Percentiles rank a stretch among this genome's conserved stretches.
These are phyloP conservation scores for Leptoclinus maculatus DNA, from an alignment of 2,797 vertebrate species.

Conservation along the genomic window DNA sequence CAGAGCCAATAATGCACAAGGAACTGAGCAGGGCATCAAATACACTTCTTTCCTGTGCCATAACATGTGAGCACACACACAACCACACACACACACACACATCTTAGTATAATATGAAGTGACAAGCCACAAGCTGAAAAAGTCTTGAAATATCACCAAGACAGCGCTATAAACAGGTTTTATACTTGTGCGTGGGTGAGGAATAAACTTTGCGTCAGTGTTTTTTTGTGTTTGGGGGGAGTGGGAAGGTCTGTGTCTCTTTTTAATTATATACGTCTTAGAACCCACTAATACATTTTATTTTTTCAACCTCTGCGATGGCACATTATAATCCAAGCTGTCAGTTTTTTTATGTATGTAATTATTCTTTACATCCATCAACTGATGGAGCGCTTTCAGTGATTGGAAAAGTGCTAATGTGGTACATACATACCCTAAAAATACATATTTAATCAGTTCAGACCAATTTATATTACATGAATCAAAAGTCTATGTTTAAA, in stretches of 20 bases:
- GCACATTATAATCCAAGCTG: conserved; percentile 15
- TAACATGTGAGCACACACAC: conserved; percentile 6
- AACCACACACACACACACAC: neutral
- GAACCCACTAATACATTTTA: conserved; percentile 11
- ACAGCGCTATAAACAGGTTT: conserved; percentile 43
- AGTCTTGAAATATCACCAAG: conserved; percentile 63
- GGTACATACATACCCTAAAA: neutral
- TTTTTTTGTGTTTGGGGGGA: conserved; percentile 6
- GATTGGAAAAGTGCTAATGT: conserved; percentile 19
- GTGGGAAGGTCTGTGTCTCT: neutral
- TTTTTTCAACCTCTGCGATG: conserved; percentile 10
- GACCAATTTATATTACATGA: conserved; percentile 11
- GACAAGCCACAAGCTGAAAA: conserved; percentile 62
- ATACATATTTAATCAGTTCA: neutral
- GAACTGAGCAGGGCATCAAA: conserved; percentile 50
- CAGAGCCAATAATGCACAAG: conserved; percentile 51
- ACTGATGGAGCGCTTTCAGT: conserved; percentile 19
- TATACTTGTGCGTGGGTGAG: conserved; percentile 32
- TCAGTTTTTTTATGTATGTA: conserved; percentile 25
- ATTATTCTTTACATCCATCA: conserved; percentile 47
- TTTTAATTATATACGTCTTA: conserved; percentile 40
- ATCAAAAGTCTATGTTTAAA: conserved; percentile 11
- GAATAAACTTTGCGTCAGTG: conserved; percentile 33
- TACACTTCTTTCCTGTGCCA: conserved; percentile 26
- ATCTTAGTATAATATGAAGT: conserved; percentile 57